A percentile compares a stretch with the other conserved stretches of the same genome.
Evolutionary conservation across 2,888 invertebrate genomes (phyloP).

Genomic region (Stegophylla sp.): DNA sequence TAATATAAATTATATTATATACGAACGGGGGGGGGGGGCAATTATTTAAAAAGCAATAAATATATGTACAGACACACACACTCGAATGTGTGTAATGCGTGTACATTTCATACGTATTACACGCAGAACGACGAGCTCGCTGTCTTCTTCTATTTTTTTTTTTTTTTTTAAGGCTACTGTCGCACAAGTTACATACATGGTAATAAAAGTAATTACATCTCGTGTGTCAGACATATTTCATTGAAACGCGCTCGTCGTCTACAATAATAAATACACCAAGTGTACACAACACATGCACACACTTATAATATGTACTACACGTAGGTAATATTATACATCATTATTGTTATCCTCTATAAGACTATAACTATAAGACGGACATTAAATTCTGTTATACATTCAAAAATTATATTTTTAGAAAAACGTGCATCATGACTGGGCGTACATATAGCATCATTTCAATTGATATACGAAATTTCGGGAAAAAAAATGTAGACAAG

Average conservation of each 20-base stretch:
- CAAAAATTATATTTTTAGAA: too few species aligned
- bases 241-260: not conserved
- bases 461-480: too few species aligned
- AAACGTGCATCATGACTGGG: too few species aligned
- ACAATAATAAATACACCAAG: slow-evolving; percentile 6
- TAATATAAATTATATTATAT: too few species aligned
- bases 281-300: not conserved
- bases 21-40: not conserved
- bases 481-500: too few species aligned
- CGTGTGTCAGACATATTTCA: slow-evolving; percentile 34
- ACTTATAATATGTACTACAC: not conserved
- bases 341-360: slow-evolving; percentile 1
- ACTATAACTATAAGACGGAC: not conserved
- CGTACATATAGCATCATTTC: too few species aligned
- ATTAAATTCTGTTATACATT: not conserved
- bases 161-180: not conserved
- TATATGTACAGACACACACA: not conserved
- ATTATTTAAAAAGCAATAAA: not conserved
- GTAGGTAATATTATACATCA: not conserved
- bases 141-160: too few species aligned
- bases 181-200: not conserved
- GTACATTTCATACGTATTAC: too few species aligned
- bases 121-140: too few species aligned
- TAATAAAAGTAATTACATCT: slow-evolving; percentile 33
- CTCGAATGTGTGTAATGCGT: not conserved